Base-by-base conservation (phyloP, 2,113 vertebrate genomes). In the Lota lota region DNA sequence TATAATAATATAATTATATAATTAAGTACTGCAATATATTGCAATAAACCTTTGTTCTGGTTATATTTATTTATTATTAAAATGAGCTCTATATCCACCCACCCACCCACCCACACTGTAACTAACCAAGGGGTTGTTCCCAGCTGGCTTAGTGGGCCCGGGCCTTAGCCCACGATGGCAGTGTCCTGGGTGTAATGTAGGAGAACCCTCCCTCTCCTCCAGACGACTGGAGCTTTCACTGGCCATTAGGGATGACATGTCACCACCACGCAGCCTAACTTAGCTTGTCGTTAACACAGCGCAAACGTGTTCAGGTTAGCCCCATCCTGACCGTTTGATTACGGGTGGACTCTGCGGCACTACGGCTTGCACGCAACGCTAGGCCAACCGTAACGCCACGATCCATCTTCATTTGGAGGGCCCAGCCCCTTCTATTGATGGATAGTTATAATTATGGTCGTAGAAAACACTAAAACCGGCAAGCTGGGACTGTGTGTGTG, bases 351-450 rank as follows among this genome's bases (percentile, higher is more conserved):
- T 17, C 76, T 28, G 79, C 91, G 84, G 86, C 93, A 87, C 86
- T 87, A 90, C 87, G 77, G 79, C 73, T 91, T 80, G 86, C 89
- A 87, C 91, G 92, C 80, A 77, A n/a, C 84, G 80, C 90, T 93
- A 93, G 93, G 93, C 90, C 93, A 93, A 93, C 93, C 94, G 40
- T 14, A 0, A 47, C 40, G 40, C 40, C 2, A 11, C 92, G 87
- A 94, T 96, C 93, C 94, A 93, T 95, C 94, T 95, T 95, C 93
- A 93, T 93, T 93, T 91, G 89, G 79, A 86, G 85, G 51, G 80
- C 92, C 89, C 84, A 53, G 68, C 88, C 47, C 86, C 84, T 79
- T 56, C 85, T 69, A 91, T 85, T 95, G 94, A 94, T 77, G 85
- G 94, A 95, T 87, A 93, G 93, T 92, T 93, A 93, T 92, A 93